Base-by-base conservation (phyloP, 2,797 vertebrate species). In the Loriculus beryllinus region DNA sequence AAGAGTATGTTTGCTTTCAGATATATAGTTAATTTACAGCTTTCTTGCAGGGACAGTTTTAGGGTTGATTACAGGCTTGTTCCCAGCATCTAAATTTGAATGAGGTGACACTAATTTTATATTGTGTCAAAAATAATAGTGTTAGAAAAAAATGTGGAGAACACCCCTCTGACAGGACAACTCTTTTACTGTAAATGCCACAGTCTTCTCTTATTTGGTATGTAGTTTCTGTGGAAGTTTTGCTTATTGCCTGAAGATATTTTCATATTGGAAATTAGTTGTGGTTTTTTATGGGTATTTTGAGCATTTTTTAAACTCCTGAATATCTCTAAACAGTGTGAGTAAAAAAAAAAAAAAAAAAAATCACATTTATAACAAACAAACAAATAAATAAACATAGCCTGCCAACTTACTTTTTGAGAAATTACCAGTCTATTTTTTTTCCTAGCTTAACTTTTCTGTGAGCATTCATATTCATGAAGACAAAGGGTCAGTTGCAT, bases 401-500 rank as follows among this genome's bases (percentile, higher is more conserved):
- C 22, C 51, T 78, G 62, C 14, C 47, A 91, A 51, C 62, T 78
- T 59, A 62, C 33, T 72, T 43, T 43, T 65, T 65, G 57, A 91
- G 33, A 95, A 93, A 90, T 70, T 74, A 56, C 35, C 8, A 14
- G 33, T 60, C 28, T 43, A 39, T 67, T 78, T 95, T 93, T 95
- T 93, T 91, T 70, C 65, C 83, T 60, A 76, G 72, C 62, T 85
- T 82, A 86, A 88, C 67, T 91, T 92, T 88, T 63, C 86, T 69
- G 65, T 90, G 82, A 83, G 40, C 86, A 96, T 96, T 93, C 91
- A 93, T 95, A 93, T 93, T 93, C 62, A 82, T 92, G 85, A 97
- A 96, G 75, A 12, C 51, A 94, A 95, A 94, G 91, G 95, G 92
- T 97, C 95, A 92, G 81, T 65, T 95, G 65, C 72, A 92, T 70